Evolutionary conservation across 2,888 invertebrate species (phyloP).

Genomic region (Thecophora atra): DNA sequence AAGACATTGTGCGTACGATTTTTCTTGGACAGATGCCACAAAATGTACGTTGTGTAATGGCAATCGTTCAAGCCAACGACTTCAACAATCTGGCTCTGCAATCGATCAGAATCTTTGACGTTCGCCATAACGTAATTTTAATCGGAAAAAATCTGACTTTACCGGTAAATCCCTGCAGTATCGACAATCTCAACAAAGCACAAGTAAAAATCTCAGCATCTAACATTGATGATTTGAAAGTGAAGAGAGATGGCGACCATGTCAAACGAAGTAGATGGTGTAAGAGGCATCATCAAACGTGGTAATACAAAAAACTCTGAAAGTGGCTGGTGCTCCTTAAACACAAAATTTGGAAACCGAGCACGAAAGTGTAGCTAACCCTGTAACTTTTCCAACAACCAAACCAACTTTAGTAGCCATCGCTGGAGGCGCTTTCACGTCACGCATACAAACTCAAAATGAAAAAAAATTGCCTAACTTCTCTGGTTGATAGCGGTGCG

Average conservation of each 20-base stretch:
- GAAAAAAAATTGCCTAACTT: constrained; percentile 27
- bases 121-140: neutral
- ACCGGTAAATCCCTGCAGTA: neutral
- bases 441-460: constrained; percentile 35
- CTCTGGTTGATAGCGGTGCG: constrained; percentile 43
- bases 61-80: neutral
- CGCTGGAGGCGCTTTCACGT: constrained; percentile 23
- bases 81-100: constrained; percentile 6
- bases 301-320: neutral
- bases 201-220: neutral
- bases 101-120: neutral
- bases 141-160: neutral
- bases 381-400: no score
- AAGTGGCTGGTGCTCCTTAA: neutral
- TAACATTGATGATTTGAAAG: neutral
- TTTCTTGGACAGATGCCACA: constrained; percentile 6
- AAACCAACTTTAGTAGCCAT: constrained; percentile 22
- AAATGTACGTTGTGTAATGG: neutral
- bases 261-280: neutral
- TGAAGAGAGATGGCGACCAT: constrained; percentile 13
- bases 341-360: no score
- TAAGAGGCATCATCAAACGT: neutral
- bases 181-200: neutral
- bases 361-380: no score
- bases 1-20: neutral